A percentile compares a stretch with the other conserved stretches of the same genome.
phyloP scores from a whole-genome alignment of 2,113 vertebrate species.

The Melanocharis versteri region DNA sequence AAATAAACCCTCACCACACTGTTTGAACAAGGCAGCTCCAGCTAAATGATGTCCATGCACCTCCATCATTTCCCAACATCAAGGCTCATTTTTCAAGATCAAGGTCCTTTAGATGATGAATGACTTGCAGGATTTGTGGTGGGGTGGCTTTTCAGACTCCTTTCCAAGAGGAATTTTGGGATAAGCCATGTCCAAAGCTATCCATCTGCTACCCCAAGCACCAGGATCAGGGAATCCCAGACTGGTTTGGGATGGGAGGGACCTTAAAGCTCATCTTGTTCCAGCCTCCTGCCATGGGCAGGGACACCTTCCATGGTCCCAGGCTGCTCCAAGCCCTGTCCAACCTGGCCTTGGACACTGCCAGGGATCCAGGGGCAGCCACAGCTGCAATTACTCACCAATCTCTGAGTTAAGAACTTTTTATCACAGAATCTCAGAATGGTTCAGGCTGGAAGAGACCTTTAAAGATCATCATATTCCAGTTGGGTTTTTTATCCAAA shows the following conservation, averaged over 20 bases:
- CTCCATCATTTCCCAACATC: constrained; percentile 14
- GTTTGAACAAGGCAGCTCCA: background rate
- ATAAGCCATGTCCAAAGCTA: background rate
- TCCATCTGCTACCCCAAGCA: background rate
- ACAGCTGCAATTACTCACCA: background rate
- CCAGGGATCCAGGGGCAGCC: background rate
- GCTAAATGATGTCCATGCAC: constrained; percentile 15
- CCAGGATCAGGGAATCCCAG: background rate
- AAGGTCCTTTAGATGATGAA: background rate
- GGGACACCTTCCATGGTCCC: background rate
- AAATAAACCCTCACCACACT: background rate
- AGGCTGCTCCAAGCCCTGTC: background rate
- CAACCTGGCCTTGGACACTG: accelerated
- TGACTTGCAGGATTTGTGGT: background rate
- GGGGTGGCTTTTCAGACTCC: background rate
- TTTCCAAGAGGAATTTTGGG: background rate
- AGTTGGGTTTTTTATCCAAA: background rate
- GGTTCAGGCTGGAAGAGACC: background rate
- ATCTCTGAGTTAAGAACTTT: background rate
- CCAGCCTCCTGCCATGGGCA: background rate
- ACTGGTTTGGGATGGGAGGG: background rate
- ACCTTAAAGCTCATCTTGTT: background rate
- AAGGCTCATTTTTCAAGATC: constrained; percentile 30
- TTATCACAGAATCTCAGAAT: background rate
- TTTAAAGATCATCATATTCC: background rate